A percentile compares a stretch with the other conserved stretches of the same genome.
These are phyloP conservation scores for Spondyliosoma cantharus DNA, from an alignment of 2,797 vertebrate species.

Conservation along the genomic window DNA sequence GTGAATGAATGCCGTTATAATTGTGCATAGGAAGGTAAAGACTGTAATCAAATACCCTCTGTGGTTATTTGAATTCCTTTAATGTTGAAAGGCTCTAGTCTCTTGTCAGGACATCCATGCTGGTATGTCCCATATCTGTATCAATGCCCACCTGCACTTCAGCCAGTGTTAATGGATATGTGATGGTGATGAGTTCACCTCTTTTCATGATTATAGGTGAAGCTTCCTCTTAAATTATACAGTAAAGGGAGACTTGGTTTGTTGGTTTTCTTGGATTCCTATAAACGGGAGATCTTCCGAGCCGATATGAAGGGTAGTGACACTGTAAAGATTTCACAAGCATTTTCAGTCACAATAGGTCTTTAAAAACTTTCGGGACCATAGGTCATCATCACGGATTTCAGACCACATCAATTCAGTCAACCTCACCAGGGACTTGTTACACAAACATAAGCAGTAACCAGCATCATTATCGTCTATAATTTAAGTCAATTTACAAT, in stretches of 20 bases:
- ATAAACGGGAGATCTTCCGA: background rate
- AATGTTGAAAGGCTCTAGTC: constrained; percentile 31
- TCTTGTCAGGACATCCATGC: constrained; percentile 21
- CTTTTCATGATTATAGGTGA: background rate
- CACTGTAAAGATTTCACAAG: background rate
- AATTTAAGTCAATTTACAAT: background rate
- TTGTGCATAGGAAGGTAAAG: background rate
- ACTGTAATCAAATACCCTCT: background rate
- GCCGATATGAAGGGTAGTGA: background rate
- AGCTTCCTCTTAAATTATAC: background rate
- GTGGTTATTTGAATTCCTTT: constrained; percentile 24
- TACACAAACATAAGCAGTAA: background rate
- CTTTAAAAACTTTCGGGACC: background rate
- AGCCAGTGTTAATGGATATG: background rate
- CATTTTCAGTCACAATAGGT: background rate
- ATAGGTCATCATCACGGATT: background rate
- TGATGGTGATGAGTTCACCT: background rate
- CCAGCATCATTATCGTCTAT: background rate
- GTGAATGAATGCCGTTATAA: background rate
- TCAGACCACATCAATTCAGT: background rate
- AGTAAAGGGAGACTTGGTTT: background rate
- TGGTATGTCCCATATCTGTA: constrained; percentile 45
- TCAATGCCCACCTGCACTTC: constrained; percentile 45
- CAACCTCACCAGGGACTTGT: background rate
- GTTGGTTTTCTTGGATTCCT: background rate